A percentile compares a stretch with the other conserved stretches of the same genome.
Conservation (phyloP, 2,797 vertebrate species). For the Muscicapa striata region DNA sequence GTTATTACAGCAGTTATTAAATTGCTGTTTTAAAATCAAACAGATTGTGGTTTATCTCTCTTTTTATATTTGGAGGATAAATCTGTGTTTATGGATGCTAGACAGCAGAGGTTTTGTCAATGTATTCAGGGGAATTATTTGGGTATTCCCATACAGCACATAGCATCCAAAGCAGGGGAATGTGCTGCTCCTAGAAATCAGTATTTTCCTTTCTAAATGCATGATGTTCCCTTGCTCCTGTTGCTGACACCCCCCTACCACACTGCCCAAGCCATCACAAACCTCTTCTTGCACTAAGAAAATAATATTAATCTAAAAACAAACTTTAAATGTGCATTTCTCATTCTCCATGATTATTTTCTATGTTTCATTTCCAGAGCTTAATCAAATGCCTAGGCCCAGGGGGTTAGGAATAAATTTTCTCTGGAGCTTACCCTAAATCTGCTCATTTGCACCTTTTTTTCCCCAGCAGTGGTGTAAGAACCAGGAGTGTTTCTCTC, state of each 20-base stretch:
- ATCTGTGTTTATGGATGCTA: not conserved
- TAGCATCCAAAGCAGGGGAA: not conserved
- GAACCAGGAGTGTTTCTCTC: not conserved
- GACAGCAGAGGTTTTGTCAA: not conserved
- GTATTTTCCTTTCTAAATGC: not conserved
- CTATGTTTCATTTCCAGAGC: not conserved
- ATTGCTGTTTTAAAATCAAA: not conserved
- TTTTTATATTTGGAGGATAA: not conserved
- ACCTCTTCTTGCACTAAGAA: not conserved
- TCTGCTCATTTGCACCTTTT: not conserved
- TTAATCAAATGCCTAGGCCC: not conserved
- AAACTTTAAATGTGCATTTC: not conserved
- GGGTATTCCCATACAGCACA: not conserved
- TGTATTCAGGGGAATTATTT: not conserved
- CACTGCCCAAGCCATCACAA: not conserved
- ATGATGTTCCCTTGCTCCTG: not conserved
- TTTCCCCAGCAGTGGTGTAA: not conserved
- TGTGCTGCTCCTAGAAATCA: not conserved
- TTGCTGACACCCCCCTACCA: not conserved
- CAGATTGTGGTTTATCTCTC: not conserved
- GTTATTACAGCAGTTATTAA: not conserved
- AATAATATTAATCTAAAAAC: not conserved
- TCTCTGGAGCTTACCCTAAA: not conserved
- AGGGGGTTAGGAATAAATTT: not conserved
- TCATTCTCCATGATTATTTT: not conserved